Conservation (phyloP, 1,140 invertebrate genomes). For the Drosophila malerkotliana region DNA sequence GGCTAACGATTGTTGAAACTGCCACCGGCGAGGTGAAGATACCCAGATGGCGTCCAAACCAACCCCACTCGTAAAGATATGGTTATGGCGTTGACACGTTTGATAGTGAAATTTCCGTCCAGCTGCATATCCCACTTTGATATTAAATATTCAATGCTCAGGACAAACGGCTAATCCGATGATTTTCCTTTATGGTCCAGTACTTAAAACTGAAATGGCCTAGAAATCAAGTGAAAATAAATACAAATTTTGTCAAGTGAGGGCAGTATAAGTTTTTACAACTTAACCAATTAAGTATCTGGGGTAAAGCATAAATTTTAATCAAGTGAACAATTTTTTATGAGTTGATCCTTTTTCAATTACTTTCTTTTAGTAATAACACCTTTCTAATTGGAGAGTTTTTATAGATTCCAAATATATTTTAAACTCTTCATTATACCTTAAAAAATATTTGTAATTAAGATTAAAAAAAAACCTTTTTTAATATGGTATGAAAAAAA, state of each 20-base stretch:
- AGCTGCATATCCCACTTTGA: constrained; percentile 1
- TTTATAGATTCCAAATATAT: too few relatives aligned
- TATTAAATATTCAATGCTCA: not conserved
- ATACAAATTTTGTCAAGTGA: not conserved
- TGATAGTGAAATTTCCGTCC: constrained; percentile 43
- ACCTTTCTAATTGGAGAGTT: too few relatives aligned
- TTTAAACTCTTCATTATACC: too few relatives aligned
- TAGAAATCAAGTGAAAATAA: not conserved
- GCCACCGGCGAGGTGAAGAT: constrained; percentile 25
- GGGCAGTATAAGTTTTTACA: not conserved
- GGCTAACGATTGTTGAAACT: constrained; percentile 32
- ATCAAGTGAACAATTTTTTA: not conserved
- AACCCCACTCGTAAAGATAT: constrained; percentile 30
- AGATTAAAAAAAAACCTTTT: too few relatives aligned
- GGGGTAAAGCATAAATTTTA: not conserved
- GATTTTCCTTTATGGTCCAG: not conserved
- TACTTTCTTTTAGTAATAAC: too few relatives aligned
- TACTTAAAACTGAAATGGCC: not conserved
- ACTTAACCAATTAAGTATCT: not conserved
- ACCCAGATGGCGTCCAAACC: constrained; percentile 7
- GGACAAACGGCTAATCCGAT: not conserved
- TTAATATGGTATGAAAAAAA: too few relatives aligned
- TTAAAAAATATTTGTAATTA: too few relatives aligned
- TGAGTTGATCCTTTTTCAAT: not conserved
- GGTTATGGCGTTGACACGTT: constrained; percentile 24